phyloP scores from a whole-genome alignment of 2,113 vertebrate genomes.

The Salvelinus fontinalis region DNA sequence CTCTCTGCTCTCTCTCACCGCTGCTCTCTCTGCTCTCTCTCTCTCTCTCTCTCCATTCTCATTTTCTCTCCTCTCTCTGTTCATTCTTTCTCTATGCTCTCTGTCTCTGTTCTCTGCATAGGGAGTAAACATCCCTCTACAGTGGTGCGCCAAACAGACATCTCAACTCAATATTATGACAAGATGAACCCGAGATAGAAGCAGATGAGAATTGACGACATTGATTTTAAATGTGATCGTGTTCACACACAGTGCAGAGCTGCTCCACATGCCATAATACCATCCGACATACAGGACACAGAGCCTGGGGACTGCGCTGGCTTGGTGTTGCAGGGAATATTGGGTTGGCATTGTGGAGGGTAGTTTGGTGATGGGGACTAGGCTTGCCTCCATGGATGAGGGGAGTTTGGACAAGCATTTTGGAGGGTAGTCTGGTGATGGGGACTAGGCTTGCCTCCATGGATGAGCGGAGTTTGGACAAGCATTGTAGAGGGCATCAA shows the following conservation, averaged over 20 bases:
- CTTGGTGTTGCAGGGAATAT: neutral
- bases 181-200: conserved; percentile 33
- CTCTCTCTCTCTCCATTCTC: too few relatives aligned
- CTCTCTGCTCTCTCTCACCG: too few relatives aligned
- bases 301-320: conserved; percentile 9
- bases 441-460: too few relatives aligned
- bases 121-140: too few relatives aligned
- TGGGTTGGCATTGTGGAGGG: neutral
- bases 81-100: too few relatives aligned
- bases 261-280: neutral
- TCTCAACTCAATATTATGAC: conserved; percentile 55
- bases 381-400: too few relatives aligned
- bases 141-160: neutral
- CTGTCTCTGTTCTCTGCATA: too few relatives aligned
- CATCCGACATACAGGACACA: neutral
- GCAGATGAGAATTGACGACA: conserved; percentile 45
- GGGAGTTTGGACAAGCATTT: too few relatives aligned
- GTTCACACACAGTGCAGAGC: neutral
- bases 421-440: neutral
- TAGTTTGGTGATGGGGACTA: neutral
- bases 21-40: too few relatives aligned
- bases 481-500: too few relatives aligned
- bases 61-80: too few relatives aligned
- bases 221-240: conserved; percentile 40
- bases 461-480: too few relatives aligned